phyloP scores from a whole-genome alignment of 2,888 invertebrate genomes.

The Pyrochroa serraticornis region DNA sequence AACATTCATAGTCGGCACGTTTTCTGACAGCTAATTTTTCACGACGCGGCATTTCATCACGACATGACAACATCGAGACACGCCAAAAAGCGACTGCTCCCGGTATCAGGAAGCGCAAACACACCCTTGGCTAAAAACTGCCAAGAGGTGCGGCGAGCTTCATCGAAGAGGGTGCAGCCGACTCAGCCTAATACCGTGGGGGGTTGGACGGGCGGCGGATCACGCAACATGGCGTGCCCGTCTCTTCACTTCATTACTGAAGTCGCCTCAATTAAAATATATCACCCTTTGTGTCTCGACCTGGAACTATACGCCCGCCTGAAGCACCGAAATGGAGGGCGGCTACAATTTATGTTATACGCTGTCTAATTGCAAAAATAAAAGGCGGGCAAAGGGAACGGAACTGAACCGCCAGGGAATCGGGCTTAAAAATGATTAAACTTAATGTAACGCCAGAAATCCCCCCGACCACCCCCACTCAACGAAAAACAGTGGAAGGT shows the following conservation, averaged over 20 bases:
- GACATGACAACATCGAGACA: conserved; percentile 10
- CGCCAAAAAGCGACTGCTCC: conserved; percentile 14
- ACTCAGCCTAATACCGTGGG: conserved; percentile 14
- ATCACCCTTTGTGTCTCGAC: conserved; percentile 16
- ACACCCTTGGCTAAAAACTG: conserved; percentile 20
- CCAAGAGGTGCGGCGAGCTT: conserved; percentile 21
- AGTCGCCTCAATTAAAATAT: conserved; percentile 26
- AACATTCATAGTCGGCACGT: not conserved
- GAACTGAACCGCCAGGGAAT: too few species aligned
- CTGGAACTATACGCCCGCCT: conserved; percentile 2
- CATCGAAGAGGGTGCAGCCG: conserved; percentile 22
- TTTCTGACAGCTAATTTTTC: conserved; percentile 14
- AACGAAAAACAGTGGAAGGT: too few species aligned
- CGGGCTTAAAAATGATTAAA: too few species aligned
- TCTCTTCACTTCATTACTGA: conserved; percentile 30
- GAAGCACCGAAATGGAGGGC: too few species aligned
- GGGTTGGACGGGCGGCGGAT: conserved; percentile 15
- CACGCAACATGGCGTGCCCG: conserved; percentile 29
- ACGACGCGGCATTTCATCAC: conserved; percentile 12
- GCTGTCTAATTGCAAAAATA: too few species aligned
- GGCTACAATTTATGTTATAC: too few species aligned
- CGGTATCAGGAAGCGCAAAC: conserved; percentile 24
- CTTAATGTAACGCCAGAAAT: too few species aligned
- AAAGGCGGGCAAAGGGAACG: too few species aligned
- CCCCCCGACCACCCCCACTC: too few species aligned